A percentile compares a stretch with the other conserved stretches of the same genome.
phyloP scores from a whole-genome alignment of 2,797 vertebrate genomes.

The Hozukius guyotensis region DNA sequence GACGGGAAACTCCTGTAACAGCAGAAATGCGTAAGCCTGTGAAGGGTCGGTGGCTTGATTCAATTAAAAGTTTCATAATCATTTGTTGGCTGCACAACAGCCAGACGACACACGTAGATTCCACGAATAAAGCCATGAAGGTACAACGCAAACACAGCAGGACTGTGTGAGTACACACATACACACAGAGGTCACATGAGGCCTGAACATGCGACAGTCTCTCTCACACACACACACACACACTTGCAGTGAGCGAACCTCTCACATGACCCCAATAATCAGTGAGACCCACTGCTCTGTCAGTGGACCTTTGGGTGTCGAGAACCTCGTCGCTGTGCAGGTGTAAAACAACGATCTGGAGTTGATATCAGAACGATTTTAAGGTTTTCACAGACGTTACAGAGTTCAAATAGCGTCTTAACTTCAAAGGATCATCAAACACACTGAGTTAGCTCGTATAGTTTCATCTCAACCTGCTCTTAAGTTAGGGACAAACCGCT shows the following conservation, averaged over 20 bases:
- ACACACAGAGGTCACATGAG: background rate
- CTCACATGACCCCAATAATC: slow-evolving; percentile 36
- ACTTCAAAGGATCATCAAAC: background rate
- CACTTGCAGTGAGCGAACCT: background rate
- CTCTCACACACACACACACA: background rate
- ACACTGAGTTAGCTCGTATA: background rate
- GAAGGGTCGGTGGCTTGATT: slow-evolving; percentile 9
- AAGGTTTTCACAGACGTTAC: background rate
- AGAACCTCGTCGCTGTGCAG: background rate
- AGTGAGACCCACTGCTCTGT: background rate
- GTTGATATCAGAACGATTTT: background rate
- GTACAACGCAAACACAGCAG: background rate
- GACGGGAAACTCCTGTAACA: slow-evolving; percentile 15
- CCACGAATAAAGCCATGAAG: background rate
- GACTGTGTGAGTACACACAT: background rate
- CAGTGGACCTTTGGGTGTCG: background rate
- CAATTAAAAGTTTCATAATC: background rate
- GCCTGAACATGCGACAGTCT: no score
- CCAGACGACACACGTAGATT: background rate
- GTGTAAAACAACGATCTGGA: background rate
- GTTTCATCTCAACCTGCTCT: background rate
- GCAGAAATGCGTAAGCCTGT: slow-evolving; percentile 11
- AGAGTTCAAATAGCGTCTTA: background rate
- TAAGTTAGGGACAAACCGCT: background rate
- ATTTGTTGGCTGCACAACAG: no score